A percentile compares a stretch with the other conserved stretches of the same genome.
Conservation (phyloP, 2,888 invertebrate species). For the Drosophila algonquin region DNA sequence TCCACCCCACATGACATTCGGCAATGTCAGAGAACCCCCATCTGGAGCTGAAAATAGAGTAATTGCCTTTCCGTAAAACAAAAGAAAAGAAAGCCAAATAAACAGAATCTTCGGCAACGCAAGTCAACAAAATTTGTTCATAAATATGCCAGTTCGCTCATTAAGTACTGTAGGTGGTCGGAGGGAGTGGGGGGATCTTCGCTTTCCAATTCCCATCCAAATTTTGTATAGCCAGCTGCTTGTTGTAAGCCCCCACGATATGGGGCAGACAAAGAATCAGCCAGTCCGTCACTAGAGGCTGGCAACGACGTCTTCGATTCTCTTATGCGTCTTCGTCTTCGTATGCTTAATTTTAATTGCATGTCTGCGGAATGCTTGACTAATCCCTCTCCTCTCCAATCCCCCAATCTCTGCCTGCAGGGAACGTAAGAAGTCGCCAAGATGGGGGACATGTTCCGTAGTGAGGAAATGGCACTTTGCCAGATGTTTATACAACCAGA, state of each 20-base stretch:
- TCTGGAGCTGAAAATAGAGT: conserved; percentile 47
- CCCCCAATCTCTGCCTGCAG: conserved; percentile 39
- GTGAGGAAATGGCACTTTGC: conserved; percentile 96
- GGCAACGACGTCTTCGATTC: conserved; percentile 21
- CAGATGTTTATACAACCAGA: conserved; percentile 98
- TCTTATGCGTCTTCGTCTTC: too few species aligned
- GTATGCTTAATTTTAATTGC: conserved; percentile 70
- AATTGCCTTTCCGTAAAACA: conserved; percentile 40
- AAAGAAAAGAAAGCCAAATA: conserved; percentile 44
- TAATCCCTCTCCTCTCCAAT: conserved; percentile 19
- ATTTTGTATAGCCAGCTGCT: too few species aligned
- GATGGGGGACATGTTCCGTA: conserved; percentile 94
- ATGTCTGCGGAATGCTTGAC: conserved; percentile 61
- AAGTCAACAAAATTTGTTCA: conserved; percentile 23
- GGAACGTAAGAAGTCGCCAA: conserved; percentile 76
- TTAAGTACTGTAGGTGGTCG: neutral
- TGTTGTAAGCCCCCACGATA: too few species aligned
- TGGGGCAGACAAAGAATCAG: too few species aligned
- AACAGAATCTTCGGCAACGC: conserved; percentile 18
- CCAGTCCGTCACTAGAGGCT: too few species aligned
- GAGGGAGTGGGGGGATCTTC: too few species aligned
- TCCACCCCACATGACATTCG: neutral
- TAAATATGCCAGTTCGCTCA: conserved; percentile 17
- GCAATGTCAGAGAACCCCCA: conserved; percentile 12
- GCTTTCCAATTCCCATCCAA: too few species aligned